Evolutionary conservation across 2,113 vertebrate genomes (phyloP).

Genomic region (Melanerpes aurifrons): DNA sequence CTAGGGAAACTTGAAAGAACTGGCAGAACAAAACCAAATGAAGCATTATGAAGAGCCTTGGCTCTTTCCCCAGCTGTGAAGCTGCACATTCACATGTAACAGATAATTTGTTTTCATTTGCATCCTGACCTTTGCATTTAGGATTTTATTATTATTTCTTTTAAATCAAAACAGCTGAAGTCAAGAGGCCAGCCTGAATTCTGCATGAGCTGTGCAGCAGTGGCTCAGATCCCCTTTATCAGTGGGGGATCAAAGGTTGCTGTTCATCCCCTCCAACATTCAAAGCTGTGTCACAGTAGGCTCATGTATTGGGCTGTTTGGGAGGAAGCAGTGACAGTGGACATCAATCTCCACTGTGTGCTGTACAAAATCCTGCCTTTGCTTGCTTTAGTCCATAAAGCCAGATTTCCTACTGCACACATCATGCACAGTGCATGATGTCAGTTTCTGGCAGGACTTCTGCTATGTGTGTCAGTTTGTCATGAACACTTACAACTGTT

Average conservation of each 20-base stretch:
- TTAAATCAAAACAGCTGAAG: neutral
- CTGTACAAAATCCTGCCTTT: slow-evolving; percentile 24
- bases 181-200: neutral
- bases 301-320: neutral
- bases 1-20: slow-evolving; percentile 3
- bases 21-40: neutral
- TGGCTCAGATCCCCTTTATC: neutral
- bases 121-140: slow-evolving; percentile 1
- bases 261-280: neutral
- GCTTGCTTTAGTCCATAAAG: neutral
- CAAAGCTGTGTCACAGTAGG: neutral
- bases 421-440: neutral
- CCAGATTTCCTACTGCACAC: neutral
- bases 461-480: neutral
- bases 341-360: neutral
- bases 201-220: neutral
- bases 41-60: neutral
- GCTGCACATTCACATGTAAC: neutral
- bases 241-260: neutral
- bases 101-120: neutral
- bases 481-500: neutral
- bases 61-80: neutral
- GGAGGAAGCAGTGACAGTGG: neutral
- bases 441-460: neutral
- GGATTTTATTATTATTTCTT: neutral